Evolutionary conservation across 2,113 vertebrate species (phyloP), one percentile per base, ranked within the genome.

Genomic region (Platichthys stellatus): DNA sequence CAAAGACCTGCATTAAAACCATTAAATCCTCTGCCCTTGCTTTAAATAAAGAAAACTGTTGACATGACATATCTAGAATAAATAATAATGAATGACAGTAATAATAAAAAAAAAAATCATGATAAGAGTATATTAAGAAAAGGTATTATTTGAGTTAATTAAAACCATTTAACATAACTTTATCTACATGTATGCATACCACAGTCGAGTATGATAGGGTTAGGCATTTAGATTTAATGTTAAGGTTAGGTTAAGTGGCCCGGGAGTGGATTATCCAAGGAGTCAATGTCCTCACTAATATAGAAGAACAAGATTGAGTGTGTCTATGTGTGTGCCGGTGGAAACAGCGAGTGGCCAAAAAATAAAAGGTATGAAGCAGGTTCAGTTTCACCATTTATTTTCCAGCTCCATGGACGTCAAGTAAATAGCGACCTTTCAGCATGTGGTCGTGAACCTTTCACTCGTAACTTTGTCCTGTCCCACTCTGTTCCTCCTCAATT

Each of bases 361-460:
- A 13, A 21, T 21, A 73, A 85, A 76, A 49, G 45, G 59, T 56
- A 76, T 72, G 53, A 74, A 49, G 68, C 53, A 83, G 58, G 64
- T 78, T 85, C 35, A 69, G 69, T 81, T 81, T 84, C 81, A 80
- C 82, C 66, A 77, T 82, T 84, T 66, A 83, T 77, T 80, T 59
- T 54, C 31, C 72, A 66, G 43, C 53, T 72, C 40, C 28, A 68
- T 47, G 63, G 49, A 69, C 24, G 7, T 77, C 69, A 0, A 85
- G 82, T 71, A 78, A 87, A 84, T 66, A 68, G 47, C 84, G 81
- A 86, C 74, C 84, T 81, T 88, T 83, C 72, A 78, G 35, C 2
- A 1, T 74, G 12, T 63, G 65, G 2, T 24, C 66, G 35, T 66
- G 64, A 86, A 67, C 69, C 53, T 58, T 69, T 81, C 56, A 47